A percentile compares a stretch with the other conserved stretches of the same genome.
Conservation (phyloP, 2,888 invertebrate species). For the Linnaemya tessellans region DNA sequence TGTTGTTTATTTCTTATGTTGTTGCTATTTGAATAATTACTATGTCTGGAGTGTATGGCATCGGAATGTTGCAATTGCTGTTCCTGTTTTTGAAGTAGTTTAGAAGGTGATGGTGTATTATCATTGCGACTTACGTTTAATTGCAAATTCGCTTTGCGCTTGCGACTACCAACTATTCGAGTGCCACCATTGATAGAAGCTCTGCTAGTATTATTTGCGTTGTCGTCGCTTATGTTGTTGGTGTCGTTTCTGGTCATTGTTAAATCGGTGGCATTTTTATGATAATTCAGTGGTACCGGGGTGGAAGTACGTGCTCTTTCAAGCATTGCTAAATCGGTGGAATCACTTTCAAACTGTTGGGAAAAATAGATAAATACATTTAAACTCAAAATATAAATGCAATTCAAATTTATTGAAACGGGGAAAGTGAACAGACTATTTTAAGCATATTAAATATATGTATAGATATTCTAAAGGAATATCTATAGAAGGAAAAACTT, state of each 20-base stretch:
- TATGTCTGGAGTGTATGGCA: constrained; percentile 76
- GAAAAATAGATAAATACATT: constrained; percentile 27
- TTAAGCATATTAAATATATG: too few relatives aligned
- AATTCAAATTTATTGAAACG: neutral
- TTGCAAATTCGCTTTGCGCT: constrained; percentile 66
- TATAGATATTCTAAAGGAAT: too few relatives aligned
- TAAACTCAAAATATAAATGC: constrained; percentile 10
- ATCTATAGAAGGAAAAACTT: too few relatives aligned
- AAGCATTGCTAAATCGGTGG: constrained; percentile 75
- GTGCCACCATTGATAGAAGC: constrained; percentile 24
- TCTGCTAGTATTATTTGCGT: constrained; percentile 73
- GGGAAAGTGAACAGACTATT: too few relatives aligned
- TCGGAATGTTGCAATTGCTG: constrained; percentile 78
- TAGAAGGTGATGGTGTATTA: constrained; percentile 66
- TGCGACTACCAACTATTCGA: constrained; percentile 60
- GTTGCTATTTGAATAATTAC: constrained; percentile 70
- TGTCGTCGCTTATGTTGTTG: constrained; percentile 68
- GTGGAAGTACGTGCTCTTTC: constrained; percentile 75
- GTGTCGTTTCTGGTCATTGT: constrained; percentile 56
- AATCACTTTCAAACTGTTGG: constrained; percentile 79
- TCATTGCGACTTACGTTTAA: constrained; percentile 61
- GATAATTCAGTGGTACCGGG: constrained; percentile 78
- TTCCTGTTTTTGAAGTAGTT: constrained; percentile 60
- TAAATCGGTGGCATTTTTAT: constrained; percentile 76
- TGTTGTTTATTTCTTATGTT: constrained; percentile 47